Evolutionary conservation across 2,797 vertebrate genomes (phyloP).

Genomic region (Cuculus canorus): DNA sequence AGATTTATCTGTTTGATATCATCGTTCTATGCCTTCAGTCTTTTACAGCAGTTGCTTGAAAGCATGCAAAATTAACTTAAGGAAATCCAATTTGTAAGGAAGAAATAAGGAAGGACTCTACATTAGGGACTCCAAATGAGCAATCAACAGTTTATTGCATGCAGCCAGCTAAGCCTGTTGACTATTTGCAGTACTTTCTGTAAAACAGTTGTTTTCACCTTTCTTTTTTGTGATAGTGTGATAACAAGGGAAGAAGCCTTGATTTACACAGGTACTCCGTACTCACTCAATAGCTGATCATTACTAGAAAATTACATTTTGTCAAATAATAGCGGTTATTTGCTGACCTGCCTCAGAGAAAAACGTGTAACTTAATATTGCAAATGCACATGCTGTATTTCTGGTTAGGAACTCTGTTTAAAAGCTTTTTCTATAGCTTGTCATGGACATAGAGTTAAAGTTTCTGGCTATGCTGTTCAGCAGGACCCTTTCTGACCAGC

Average conservation of each 20-base stretch:
- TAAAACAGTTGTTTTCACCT: not conserved
- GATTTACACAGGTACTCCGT: not conserved
- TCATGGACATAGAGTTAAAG: not conserved
- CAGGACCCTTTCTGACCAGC: rapidly evolving
- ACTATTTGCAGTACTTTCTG: not conserved
- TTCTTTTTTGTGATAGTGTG: not conserved
- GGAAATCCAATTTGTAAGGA: not conserved
- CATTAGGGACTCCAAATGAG: not conserved
- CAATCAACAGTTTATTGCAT: not conserved
- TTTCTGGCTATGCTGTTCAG: not conserved
- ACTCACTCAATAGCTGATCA: rapidly evolving
- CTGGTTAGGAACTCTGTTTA: not conserved
- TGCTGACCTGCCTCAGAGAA: not conserved
- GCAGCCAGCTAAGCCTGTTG: not conserved
- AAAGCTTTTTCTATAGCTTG: not conserved
- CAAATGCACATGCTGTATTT: not conserved
- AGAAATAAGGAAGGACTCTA: not conserved
- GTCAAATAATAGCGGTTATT: not conserved
- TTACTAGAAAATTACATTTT: not conserved
- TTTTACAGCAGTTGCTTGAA: not conserved
- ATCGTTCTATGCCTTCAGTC: not conserved
- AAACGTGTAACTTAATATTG: not conserved
- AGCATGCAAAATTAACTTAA: not conserved
- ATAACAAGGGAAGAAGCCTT: not conserved
- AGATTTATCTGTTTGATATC: not conserved